Conservation (phyloP, 2,797 vertebrate species). For the Manis crassicaudata region DNA sequence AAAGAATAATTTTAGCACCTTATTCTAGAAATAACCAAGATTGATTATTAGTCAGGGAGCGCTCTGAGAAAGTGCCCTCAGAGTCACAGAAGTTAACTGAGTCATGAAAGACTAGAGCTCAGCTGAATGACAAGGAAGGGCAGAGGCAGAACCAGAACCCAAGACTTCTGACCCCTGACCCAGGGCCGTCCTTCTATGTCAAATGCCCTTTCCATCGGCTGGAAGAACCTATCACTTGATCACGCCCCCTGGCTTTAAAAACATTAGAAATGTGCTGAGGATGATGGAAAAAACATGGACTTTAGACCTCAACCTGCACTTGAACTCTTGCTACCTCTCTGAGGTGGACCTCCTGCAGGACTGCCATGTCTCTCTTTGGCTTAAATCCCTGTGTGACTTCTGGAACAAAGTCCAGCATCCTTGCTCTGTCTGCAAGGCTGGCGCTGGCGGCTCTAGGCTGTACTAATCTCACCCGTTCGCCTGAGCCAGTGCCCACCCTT, state of each 20-base stretch:
- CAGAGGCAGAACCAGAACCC: not conserved
- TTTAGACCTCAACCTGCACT: not conserved
- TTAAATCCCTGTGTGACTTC: not conserved
- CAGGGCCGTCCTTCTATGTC: not conserved
- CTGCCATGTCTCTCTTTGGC: not conserved
- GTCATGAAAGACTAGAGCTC: not conserved
- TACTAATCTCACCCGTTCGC: not conserved
- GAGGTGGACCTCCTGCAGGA: not conserved
- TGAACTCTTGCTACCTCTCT: not conserved
- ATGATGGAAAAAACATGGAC: not conserved
- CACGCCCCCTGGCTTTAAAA: not conserved
- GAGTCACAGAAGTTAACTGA: not conserved
- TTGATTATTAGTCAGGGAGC: not conserved
- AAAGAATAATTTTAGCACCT: constrained; percentile 1
- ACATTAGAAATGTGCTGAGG: not conserved
- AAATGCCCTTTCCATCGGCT: not conserved
- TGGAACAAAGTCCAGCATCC: not conserved
- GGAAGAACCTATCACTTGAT: not conserved
- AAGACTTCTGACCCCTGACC: not conserved
- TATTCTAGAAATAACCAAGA: constrained; percentile 2
- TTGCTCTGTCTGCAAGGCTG: not conserved
- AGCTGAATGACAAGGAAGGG: not conserved
- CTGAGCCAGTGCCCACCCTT: no score
- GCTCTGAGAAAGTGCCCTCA: not conserved
- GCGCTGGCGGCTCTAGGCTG: no score